These are phyloP conservation scores for Idaea dimidiata DNA, from an alignment of 2,888 invertebrate genomes.

Conservation along the genomic window DNA sequence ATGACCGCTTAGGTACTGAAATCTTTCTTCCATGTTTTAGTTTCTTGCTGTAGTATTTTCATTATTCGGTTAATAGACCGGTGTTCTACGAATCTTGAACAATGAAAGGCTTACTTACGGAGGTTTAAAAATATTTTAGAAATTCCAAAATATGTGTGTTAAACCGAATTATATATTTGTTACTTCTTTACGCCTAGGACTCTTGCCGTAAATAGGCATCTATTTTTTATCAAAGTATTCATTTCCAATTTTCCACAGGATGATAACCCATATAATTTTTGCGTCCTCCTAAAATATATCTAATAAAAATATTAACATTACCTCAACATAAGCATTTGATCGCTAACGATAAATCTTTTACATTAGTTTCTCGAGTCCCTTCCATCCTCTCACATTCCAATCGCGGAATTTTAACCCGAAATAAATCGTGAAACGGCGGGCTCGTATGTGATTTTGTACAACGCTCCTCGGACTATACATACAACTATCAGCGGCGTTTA, in stretches of 20 bases:
- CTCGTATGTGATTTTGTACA: not conserved
- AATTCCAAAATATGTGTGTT: not conserved
- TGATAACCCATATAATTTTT: not conserved
- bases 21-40: conserved; percentile 68
- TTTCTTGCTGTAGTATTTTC: conserved; percentile 63
- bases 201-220: too few relatives aligned
- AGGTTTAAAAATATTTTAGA: conserved; percentile 20
- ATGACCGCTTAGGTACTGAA: conserved; percentile 72
- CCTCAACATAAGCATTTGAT: conserved; percentile 17
- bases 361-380: not conserved
- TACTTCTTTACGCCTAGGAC: too few relatives aligned
- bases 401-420: conserved; percentile 3
- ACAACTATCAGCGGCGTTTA: not conserved
- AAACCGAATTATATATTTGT: too few relatives aligned
- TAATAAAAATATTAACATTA: conserved; percentile 16
- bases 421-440: conserved; percentile 1
- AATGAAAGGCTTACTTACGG: conserved; percentile 53
- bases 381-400: conserved; percentile 5
- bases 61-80: conserved; percentile 74
- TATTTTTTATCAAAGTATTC: too few relatives aligned
- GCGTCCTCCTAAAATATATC: not conserved
- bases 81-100: conserved; percentile 62
- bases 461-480: not conserved
- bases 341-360: conserved; percentile 9
- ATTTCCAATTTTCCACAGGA: too few relatives aligned